Evolutionary conservation across 2,888 invertebrate genomes (phyloP).

Genomic region (Euspilapteryx auroguttella): DNA sequence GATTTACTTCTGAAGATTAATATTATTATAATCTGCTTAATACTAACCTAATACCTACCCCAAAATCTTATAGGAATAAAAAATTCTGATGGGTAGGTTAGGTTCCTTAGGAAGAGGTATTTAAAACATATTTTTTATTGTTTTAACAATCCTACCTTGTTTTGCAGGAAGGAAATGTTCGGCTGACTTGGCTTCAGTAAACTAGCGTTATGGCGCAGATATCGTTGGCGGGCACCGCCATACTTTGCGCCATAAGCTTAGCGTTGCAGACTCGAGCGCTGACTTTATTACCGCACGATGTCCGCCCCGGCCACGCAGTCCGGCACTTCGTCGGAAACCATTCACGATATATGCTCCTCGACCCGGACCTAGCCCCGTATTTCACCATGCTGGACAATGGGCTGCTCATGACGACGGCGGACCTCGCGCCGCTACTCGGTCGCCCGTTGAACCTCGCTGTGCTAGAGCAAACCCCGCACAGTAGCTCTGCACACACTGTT

Average conservation of each 20-base stretch:
- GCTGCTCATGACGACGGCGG: constrained; percentile 88
- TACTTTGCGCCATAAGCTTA: constrained; percentile 35
- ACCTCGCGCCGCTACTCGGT: constrained; percentile 79
- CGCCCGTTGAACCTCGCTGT: constrained; percentile 80
- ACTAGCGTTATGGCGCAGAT: constrained; percentile 27
- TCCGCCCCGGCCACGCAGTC: constrained; percentile 86
- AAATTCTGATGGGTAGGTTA: too few relatives aligned
- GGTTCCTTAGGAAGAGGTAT: too few relatives aligned
- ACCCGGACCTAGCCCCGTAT: constrained; percentile 80
- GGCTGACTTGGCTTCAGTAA: constrained; percentile 26
- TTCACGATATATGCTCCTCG: constrained; percentile 62
- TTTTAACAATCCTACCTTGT: too few relatives aligned
- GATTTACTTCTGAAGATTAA: too few relatives aligned
- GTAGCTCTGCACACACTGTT: constrained; percentile 77
- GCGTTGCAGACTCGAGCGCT: constrained; percentile 33
- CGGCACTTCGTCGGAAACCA: constrained; percentile 70
- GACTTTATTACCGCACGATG: constrained; percentile 83
- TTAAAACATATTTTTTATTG: too few relatives aligned
- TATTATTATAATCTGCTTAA: too few relatives aligned
- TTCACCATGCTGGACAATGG: constrained; percentile 88
- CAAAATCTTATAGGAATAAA: too few relatives aligned
- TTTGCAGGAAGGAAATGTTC: constrained; percentile 42
- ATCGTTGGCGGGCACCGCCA: constrained; percentile 36
- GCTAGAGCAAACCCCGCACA: constrained; percentile 78
- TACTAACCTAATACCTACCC: too few relatives aligned